Evolutionary conservation across 1,140 invertebrate genomes (phyloP).

Genomic region (Papilio glaucus): DNA sequence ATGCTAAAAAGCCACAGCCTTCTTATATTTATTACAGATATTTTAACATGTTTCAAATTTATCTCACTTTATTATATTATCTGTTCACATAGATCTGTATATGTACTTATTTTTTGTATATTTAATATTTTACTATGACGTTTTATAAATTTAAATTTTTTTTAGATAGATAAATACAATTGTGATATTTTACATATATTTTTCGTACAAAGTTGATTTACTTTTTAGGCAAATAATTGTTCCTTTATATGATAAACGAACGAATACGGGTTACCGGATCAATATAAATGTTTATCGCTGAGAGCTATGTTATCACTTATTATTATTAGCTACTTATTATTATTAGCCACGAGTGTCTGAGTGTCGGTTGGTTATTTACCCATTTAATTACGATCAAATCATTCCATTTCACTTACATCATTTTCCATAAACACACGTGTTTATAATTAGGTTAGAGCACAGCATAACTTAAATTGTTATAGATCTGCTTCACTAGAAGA

Average conservation of each 20-base stretch:
- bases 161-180: neutral
- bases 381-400: neutral
- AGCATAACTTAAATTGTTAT: neutral
- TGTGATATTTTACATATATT: constrained; percentile 2
- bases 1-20: too few species aligned
- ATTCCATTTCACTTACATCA: neutral
- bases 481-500: constrained; percentile 4
- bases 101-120: neutral
- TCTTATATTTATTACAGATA: too few species aligned
- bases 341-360: too few species aligned
- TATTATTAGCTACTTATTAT: too few species aligned
- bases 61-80: neutral
- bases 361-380: too few species aligned
- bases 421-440: neutral
- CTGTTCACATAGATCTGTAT: neutral
- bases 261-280: too few species aligned
- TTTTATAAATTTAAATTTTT: neutral
- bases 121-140: neutral
- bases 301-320: too few species aligned
- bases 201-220: neutral
- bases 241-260: neutral
- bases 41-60: too few species aligned
- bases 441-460: neutral
- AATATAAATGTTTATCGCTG: neutral
- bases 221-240: neutral